Evolutionary conservation across 2,113 vertebrate genomes (phyloP), one percentile per base, ranked within the genome.

Genomic region (Mormyrus iriodes): DNA sequence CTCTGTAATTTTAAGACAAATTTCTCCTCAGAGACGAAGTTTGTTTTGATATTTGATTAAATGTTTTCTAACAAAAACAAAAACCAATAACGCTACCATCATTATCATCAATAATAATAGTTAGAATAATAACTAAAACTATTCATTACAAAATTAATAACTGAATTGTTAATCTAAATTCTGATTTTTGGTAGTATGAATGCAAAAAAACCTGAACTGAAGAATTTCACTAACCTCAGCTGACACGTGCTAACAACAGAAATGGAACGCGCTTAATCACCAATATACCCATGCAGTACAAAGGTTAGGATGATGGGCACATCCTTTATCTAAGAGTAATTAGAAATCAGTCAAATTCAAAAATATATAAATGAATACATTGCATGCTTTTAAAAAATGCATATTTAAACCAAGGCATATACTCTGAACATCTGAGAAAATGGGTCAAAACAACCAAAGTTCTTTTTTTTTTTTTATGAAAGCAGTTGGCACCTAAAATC

Each of bases 401-500:
- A 87, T 24, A 42, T 53, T 83, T 58, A 83, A 27, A 48, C 51
- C 93, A 91, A 92, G 91, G 91, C 92, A 90, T 87, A 92, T 88
- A 88, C 0, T 86, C 49, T 90, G 52, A 90, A 90, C 92, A 86
- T 84, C 92, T 92, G 92, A 91, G 90, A 91, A 92, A 88, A 92
- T 82, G 87, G 93, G 91, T 93, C 94, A 94, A 94, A 95, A 93
- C 92, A 93, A 89, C 89, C 92, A 92, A 94, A 93, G 92, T 93
- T 92, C 92, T 93, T 90, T 91, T 39, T 92, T 92, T 92, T 93
- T 90, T 91, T 39, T 92, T 92, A 93, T 93, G 92, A 94, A 94
- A 95, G 95, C 94, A 95, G 93, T 93, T 95, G 94, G 94, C 95
- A 95, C 93, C 90, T 91, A 94, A 94, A 95, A 94, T 94, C 93